phyloP scores from a whole-genome alignment of 2,113 vertebrate species.

The Montifringilla adamsi region DNA sequence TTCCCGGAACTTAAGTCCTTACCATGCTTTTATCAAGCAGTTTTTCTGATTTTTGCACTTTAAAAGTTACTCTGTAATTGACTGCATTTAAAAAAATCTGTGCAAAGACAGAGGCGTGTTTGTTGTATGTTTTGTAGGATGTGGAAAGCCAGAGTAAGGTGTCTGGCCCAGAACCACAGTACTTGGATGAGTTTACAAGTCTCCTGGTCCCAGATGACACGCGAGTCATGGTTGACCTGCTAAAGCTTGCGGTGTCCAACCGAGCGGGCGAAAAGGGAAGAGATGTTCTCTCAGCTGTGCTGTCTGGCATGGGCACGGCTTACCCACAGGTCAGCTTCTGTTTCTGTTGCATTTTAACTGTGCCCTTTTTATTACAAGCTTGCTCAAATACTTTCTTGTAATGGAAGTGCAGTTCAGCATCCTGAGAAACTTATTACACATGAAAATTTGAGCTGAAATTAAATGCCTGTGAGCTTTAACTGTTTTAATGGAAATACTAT shows the following conservation, averaged over 20 bases:
- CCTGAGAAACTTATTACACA: neutral
- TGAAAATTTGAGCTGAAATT: neutral
- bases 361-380: neutral
- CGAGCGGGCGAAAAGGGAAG: conserved; percentile 90
- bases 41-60: neutral
- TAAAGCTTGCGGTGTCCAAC: conserved; percentile 92
- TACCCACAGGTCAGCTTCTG: conserved; percentile 86
- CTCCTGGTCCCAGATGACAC: conserved; percentile 93
- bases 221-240: conserved; percentile 90
- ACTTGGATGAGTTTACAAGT: conserved; percentile 94
- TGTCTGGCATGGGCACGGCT: conserved; percentile 95
- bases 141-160: conserved; percentile 91
- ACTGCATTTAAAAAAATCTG: neutral
- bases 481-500: neutral
- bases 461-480: neutral
- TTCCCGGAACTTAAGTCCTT: neutral
- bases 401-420: neutral
- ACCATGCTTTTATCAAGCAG: neutral
- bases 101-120: neutral
- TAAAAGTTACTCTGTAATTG: neutral
- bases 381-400: neutral
- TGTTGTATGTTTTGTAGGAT: conserved; percentile 75
- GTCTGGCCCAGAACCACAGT: conserved; percentile 89
- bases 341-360: neutral
- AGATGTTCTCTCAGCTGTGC: conserved; percentile 92